These are phyloP conservation scores for Zaprionus nigranus DNA, from an alignment of 1,140 invertebrate species.

Conservation along the genomic window DNA sequence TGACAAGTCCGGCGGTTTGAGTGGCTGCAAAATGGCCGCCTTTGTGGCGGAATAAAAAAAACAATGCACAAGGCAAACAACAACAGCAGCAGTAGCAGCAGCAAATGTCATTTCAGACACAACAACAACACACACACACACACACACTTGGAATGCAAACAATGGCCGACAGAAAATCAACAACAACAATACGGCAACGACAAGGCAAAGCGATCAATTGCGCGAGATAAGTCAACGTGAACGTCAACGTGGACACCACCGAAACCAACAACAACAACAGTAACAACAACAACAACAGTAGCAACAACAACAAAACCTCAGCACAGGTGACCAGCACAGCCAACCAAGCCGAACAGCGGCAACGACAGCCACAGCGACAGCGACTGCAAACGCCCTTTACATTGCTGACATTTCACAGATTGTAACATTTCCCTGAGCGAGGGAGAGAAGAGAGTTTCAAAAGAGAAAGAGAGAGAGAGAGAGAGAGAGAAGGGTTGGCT, in stretches of 20 bases:
- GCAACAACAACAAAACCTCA: conserved; percentile 16
- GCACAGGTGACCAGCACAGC: conserved; percentile 30
- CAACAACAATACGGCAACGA: conserved; percentile 39
- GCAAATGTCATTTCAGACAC: conserved; percentile 74
- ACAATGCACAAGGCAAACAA: conserved; percentile 42
- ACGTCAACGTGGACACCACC: conserved; percentile 36
- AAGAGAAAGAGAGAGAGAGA: background rate
- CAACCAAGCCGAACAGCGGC: conserved; percentile 31
- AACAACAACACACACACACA: conserved; percentile 36
- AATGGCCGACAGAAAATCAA: conserved; percentile 66
- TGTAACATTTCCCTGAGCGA: conserved; percentile 10
- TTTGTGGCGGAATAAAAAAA: conserved; percentile 40
- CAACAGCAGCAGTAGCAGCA: conserved; percentile 22
- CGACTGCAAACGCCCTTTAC: conserved; percentile 33
- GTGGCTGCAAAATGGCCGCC: conserved; percentile 66
- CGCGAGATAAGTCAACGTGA: conserved; percentile 73
- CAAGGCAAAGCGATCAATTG: conserved; percentile 71
- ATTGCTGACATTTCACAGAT: conserved; percentile 72
- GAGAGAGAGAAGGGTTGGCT: background rate
- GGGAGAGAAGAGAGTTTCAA: background rate
- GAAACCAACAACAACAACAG: conserved; percentile 33
- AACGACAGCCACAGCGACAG: conserved; percentile 6
- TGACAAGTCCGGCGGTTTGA: conserved; percentile 40
- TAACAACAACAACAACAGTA: conserved; percentile 11
- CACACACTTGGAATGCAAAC: conserved; percentile 70